Conservation (phyloP, 2,113 vertebrate species). For the Pseudopodoces humilis region DNA sequence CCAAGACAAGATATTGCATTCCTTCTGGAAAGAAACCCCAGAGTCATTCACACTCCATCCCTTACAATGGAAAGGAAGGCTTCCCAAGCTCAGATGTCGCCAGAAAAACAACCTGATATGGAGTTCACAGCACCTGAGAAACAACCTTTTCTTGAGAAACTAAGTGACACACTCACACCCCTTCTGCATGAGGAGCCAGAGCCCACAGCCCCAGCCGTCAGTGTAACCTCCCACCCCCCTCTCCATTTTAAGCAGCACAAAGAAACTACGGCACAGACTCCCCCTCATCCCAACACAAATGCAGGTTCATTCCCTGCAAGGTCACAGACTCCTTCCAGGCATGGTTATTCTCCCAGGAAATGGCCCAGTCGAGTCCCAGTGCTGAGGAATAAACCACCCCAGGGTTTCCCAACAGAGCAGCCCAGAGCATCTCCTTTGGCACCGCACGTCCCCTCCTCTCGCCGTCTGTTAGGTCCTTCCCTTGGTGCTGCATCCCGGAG, state of each 20-base stretch:
- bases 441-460: not conserved
- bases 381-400: conserved; percentile 4
- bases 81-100: not conserved
- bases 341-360: not conserved
- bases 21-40: not conserved
- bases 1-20: not conserved
- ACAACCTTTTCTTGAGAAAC: not conserved
- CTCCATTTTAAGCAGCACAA: not conserved
- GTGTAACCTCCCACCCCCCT: not conserved
- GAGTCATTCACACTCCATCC: not conserved
- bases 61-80: not conserved
- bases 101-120: not conserved
- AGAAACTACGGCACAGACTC: fast-evolving
- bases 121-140: not conserved
- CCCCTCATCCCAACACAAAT: not conserved
- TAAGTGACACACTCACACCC: not conserved
- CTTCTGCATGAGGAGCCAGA: not conserved
- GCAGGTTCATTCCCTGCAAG: not conserved
- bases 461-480: conserved; percentile 2
- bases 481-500: conserved; percentile 1
- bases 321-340: not conserved
- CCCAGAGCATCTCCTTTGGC: conserved; percentile 25
- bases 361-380: fast-evolving
- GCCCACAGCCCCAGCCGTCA: not conserved
- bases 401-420: conserved; percentile 1